phyloP scores from a whole-genome alignment of 2,113 vertebrate genomes.

The Corythornis madagascariensis region DNA sequence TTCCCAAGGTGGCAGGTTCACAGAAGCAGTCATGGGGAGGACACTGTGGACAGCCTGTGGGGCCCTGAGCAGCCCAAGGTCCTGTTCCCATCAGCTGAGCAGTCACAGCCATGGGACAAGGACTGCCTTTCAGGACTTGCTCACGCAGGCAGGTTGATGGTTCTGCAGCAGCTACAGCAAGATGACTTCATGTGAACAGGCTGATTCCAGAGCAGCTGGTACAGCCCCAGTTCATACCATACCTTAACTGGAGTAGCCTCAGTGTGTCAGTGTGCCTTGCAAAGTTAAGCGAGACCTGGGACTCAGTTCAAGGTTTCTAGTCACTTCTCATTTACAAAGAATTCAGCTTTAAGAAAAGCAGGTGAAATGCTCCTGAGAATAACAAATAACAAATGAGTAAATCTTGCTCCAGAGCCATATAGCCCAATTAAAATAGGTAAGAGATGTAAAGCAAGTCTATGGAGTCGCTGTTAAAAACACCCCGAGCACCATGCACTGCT shows the following conservation, averaged over 20 bases:
- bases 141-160: neutral
- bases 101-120: neutral
- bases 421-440: neutral
- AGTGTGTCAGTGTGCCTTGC: neutral
- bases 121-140: neutral
- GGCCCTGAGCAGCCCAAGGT: neutral
- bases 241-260: conserved; percentile 33
- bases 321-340: neutral
- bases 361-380: conserved; percentile 55
- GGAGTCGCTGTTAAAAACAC: neutral
- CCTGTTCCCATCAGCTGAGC: neutral
- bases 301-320: neutral
- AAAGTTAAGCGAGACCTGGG: neutral
- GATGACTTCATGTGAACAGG: neutral
- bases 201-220: neutral
- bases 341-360: conserved; percentile 43
- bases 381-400: conserved; percentile 46
- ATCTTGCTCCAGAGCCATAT: neutral
- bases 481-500: neutral
- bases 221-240: conserved; percentile 35
- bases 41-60: neutral
- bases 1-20: neutral
- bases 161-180: neutral
- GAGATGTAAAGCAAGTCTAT: neutral
- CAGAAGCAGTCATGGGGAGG: neutral